Evolutionary conservation across 2,888 invertebrate species (phyloP), one percentile per base, ranked within the genome.

Genomic region (Eilema griseolum): DNA sequence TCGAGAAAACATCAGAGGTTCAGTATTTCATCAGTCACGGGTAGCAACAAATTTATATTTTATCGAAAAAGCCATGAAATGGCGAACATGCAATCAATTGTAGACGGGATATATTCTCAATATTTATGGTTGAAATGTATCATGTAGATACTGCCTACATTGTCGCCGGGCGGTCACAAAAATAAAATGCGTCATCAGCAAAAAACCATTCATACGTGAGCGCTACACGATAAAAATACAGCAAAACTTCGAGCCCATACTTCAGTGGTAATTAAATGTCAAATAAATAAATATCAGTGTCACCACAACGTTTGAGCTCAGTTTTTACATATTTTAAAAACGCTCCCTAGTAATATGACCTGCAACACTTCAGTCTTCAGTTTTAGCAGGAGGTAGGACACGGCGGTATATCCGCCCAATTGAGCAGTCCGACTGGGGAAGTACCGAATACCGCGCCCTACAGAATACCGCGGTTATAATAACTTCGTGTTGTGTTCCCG

Each of bases 41-140:
- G 20, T n/a, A 2, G 28, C 20, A 8, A 10, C 41, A 16, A 20
- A 16, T 28, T 11, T 41, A 20, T 46, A 20, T 61, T 56, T 59
- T 76, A 71, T 67, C 64, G 69, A 59, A 71, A 76, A 70, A 41
- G 7, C 78, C 71, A 75, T 74, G 69, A 71, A 74, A 75, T 66
- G 46, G 31, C 41, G 57, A 56, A 62, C 60, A 59, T 57, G 64
- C 76, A 81, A 85, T 85, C 80, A 78, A 84, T 85, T 83, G 82
- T 81, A 74, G 72, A 71, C 83, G 82, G 86, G 83, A 86, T 78
- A 82, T 84, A 84, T 88, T 83, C 83, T 80, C 87, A 87, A 85
- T 84, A 89, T 89, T 89, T 88, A 90, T 88, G 84, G 85, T 76
- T 75, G 78, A 73, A 86, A 88, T 89, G 84, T 82, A 85, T 88